Percentiles rank a stretch among this genome's conserved stretches.
Evolutionary conservation across 2,113 vertebrate species (phyloP).

Genomic region (Puffinus mauretanicus): DNA sequence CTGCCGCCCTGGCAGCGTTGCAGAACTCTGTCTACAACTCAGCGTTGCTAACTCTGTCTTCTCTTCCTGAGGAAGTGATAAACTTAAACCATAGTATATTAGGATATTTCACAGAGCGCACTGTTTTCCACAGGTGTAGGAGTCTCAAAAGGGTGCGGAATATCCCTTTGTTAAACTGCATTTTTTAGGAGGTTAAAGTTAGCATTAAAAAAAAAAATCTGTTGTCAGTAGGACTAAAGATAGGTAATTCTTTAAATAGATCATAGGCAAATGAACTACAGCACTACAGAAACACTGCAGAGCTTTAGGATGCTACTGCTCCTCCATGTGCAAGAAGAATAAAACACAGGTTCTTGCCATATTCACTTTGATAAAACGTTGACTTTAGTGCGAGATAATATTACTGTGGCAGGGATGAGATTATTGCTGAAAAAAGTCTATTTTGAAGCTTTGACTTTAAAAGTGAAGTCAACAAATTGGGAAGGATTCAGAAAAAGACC

Average conservation of each 20-base stretch:
- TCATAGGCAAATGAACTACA: not conserved
- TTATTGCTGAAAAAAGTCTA: not conserved
- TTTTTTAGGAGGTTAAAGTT: slow-evolving; percentile 8
- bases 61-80: not conserved
- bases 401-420: not conserved
- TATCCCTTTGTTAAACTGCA: not conserved
- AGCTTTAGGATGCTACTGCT: not conserved
- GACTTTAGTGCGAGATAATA: not conserved
- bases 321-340: not conserved
- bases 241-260: slow-evolving; percentile 9
- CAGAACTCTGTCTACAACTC: too few species aligned
- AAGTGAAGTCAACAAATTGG: fast-evolving
- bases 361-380: not conserved
- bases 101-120: not conserved
- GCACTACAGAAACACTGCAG: not conserved
- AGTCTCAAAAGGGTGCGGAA: not conserved
- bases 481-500: not conserved
- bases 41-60: not conserved
- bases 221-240: not conserved
- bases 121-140: not conserved
- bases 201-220: not conserved
- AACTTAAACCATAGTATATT: not conserved
- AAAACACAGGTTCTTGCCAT: not conserved
- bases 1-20: not conserved
- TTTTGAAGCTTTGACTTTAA: not conserved